Evolutionary conservation across 2,113 vertebrate species (phyloP), one percentile per base, ranked within the genome.

Genomic region (Phrynosoma blainvillii): DNA sequence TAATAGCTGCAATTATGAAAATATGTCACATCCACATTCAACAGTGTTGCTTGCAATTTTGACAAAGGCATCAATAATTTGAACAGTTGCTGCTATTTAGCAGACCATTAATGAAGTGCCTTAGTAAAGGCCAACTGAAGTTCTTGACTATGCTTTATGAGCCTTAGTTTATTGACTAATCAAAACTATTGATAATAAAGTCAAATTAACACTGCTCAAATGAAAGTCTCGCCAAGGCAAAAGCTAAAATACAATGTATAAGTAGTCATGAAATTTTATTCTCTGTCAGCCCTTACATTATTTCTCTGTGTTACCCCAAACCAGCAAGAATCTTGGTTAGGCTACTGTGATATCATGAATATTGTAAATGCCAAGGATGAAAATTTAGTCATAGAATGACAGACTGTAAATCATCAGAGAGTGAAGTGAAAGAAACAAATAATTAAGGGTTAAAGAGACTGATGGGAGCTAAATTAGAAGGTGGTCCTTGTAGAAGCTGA

Each of bases 1-100:
- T 95, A 96, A 95, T 94, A 54, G 84, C 36, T 86, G 79, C 42
- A 95, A 95, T 95, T 95, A 95, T 95, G 84, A 90, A 94, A 92
- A 89, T 93, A 92, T 95, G 95, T 95, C 79, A 56, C 40, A 92
- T 87, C 86, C 89, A 87, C 71, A 90, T 93, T 94, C 95, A 91
- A 79, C 90, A n/a, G 89, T 84, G 89, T 94, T 95, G 92, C 82
- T 65, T 94, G 87, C 90, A 93, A 93, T 96, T 93, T 93, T 88
- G 91, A 93, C 92, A 93, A 91, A 93, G 89, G 85, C 88, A 77
- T 54, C 75, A 80, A 25, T 94, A 93, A 76, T 79, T 92, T 92
- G 89, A 92, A 80, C 90, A 94, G 94, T 94, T 93, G 88, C 42
- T 71, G 59, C 66, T 92, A 84, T 82, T 93, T 93, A 93, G 93